Evolutionary conservation across 2,113 vertebrate species (phyloP).

Genomic region (Orientallactaga bullata): DNA sequence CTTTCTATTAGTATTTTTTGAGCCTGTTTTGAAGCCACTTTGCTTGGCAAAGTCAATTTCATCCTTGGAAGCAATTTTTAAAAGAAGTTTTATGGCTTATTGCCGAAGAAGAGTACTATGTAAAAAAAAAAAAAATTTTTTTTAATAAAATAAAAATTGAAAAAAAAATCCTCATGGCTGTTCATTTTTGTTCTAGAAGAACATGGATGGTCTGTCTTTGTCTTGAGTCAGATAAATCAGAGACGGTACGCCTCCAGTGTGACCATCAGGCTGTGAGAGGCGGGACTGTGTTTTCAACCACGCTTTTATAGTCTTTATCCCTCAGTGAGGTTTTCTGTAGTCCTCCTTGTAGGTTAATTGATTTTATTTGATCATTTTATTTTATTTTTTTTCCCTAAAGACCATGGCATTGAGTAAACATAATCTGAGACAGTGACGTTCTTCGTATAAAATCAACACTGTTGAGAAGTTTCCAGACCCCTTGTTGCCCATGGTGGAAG

Average conservation of each 20-base stretch:
- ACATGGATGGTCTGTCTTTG: slow-evolving; percentile 88
- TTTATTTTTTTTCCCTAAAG: slow-evolving; percentile 38
- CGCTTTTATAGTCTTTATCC: slow-evolving; percentile 7
- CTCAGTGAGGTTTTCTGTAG: slow-evolving; percentile 60
- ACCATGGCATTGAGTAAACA: neutral
- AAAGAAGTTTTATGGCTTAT: slow-evolving; percentile 94
- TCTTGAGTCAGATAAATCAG: slow-evolving; percentile 81
- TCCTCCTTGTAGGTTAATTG: slow-evolving; percentile 72
- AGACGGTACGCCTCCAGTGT: slow-evolving; percentile 53
- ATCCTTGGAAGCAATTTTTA: slow-evolving; percentile 95
- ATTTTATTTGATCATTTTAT: too few species aligned
- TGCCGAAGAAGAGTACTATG: slow-evolving; percentile 93
- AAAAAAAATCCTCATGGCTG: slow-evolving; percentile 89
- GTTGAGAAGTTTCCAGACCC: slow-evolving; percentile 57
- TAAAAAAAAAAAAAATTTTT: slow-evolving; percentile 82
- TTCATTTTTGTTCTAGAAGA: slow-evolving; percentile 91
- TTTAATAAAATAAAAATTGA: too few species aligned
- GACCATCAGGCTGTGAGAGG: slow-evolving; percentile 27
- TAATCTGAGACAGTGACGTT: slow-evolving; percentile 43
- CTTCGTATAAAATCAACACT: slow-evolving; percentile 61
- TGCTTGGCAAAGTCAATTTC: slow-evolving; percentile 97
- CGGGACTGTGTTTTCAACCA: slow-evolving; percentile 20
- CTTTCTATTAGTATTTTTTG: slow-evolving; percentile 96
- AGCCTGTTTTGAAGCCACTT: slow-evolving; percentile 93
- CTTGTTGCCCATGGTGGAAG: slow-evolving; percentile 62